Evolutionary conservation across 2,797 vertebrate genomes (phyloP).

Genomic region (Mergus octosetaceus): DNA sequence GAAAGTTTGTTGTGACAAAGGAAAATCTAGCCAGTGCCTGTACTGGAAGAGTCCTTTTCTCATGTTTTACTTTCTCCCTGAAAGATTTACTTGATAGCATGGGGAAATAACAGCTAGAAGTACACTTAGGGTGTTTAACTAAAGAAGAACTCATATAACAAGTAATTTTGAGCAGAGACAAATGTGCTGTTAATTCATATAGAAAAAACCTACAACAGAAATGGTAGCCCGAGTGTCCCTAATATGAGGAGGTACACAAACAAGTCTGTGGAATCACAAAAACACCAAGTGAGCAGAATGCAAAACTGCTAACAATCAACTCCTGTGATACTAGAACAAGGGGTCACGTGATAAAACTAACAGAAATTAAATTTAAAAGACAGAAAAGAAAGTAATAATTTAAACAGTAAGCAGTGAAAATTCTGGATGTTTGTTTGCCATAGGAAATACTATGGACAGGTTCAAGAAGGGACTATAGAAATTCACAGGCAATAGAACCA

Average conservation of each 20-base stretch:
- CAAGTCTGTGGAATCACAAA: not conserved
- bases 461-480: not conserved
- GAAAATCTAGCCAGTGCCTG: not conserved
- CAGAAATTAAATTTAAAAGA: not conserved
- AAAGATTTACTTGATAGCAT: not conserved
- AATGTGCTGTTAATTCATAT: not conserved
- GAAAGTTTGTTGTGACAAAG: not conserved
- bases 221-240: too few species aligned
- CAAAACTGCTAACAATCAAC: not conserved
- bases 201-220: too few species aligned
- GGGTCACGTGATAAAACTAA: not conserved
- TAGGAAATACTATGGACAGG: not conserved
- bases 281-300: not conserved
- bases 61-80: not conserved
- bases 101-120: not conserved
- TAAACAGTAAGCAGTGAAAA: not conserved
- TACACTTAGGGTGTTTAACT: not conserved
- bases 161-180: not conserved
- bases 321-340: not conserved
- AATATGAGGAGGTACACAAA: too few species aligned
- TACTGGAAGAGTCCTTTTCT: not conserved
- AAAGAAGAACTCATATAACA: not conserved
- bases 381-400: not conserved
- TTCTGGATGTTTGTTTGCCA: not conserved
- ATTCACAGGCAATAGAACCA: not conserved